Conservation (phyloP, 1,140 invertebrate genomes). For the Psix sp. region DNA sequence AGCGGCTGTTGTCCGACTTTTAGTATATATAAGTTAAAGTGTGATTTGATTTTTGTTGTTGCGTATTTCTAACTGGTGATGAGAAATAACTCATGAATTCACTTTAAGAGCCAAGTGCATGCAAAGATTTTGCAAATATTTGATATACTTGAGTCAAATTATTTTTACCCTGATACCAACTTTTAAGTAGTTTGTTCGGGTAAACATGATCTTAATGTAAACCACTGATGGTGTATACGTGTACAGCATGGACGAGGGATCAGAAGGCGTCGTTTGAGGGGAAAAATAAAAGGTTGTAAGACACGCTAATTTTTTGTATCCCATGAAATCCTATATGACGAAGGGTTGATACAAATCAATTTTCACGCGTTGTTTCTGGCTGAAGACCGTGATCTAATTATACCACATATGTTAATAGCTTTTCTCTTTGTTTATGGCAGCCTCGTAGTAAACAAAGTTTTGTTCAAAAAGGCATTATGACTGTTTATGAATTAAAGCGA, state of each 20-base stretch:
- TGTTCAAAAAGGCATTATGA: no score
- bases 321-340: slow-evolving; percentile 24
- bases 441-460: no score
- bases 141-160: not conserved
- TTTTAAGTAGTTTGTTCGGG: slow-evolving; percentile 21
- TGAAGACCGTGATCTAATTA: no score
- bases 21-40: no score
- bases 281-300: slow-evolving; percentile 22
- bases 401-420: no score
- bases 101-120: slow-evolving; percentile 28
- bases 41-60: no score
- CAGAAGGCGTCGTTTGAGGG: not conserved
- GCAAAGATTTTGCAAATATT: slow-evolving; percentile 9
- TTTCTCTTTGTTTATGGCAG: no score
- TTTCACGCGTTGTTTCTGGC: slow-evolving; percentile 12
- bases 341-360: slow-evolving; percentile 20
- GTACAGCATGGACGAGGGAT: not conserved
- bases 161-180: slow-evolving; percentile 7
- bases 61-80: slow-evolving; percentile 22
- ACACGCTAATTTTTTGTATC: slow-evolving; percentile 40
- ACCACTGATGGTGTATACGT: slow-evolving; percentile 3
- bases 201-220: slow-evolving; percentile 27
- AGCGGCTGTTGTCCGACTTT: no score
- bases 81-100: slow-evolving; percentile 3
- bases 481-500: no score